A percentile compares a stretch with the other conserved stretches of the same genome.
These are phyloP conservation scores for Aldrovandia affinis DNA, from an alignment of 2,797 vertebrate species.

Conservation along the genomic window DNA sequence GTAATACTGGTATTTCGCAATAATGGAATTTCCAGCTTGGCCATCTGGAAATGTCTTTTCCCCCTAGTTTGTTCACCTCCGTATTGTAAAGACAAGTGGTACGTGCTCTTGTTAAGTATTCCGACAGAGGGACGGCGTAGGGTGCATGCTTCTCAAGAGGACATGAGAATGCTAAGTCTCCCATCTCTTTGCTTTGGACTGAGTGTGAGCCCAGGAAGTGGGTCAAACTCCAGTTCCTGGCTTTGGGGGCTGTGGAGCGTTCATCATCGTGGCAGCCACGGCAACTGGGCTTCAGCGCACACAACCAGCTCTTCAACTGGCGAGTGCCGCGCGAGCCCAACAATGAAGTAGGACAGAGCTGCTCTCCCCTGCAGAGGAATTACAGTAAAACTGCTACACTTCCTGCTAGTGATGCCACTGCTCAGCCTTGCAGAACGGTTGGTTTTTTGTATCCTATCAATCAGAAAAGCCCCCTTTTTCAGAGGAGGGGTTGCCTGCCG, in stretches of 20 bases:
- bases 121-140: not conserved
- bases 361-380: not conserved
- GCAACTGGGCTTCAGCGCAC: not conserved
- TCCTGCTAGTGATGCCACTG: not conserved
- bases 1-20: not conserved
- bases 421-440: not conserved
- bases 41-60: constrained; percentile 8
- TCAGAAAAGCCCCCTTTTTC: not conserved
- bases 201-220: not conserved
- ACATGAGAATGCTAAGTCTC: not conserved
- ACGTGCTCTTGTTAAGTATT: not conserved
- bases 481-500: not conserved
- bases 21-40: not conserved
- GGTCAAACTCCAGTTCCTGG: constrained; percentile 10
- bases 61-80: not conserved
- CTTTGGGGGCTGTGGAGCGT: constrained; percentile 21
- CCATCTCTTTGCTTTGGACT: not conserved
- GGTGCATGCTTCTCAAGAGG: not conserved
- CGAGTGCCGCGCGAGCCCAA: not conserved
- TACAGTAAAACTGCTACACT: not conserved
- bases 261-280: constrained; percentile 35
- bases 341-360: not conserved
- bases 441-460: not conserved
- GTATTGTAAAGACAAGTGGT: not conserved
- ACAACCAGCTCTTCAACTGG: not conserved